These are phyloP conservation scores for Notamacropus eugenii DNA, from an alignment of 2,797 vertebrate species.

Conservation along the genomic window DNA sequence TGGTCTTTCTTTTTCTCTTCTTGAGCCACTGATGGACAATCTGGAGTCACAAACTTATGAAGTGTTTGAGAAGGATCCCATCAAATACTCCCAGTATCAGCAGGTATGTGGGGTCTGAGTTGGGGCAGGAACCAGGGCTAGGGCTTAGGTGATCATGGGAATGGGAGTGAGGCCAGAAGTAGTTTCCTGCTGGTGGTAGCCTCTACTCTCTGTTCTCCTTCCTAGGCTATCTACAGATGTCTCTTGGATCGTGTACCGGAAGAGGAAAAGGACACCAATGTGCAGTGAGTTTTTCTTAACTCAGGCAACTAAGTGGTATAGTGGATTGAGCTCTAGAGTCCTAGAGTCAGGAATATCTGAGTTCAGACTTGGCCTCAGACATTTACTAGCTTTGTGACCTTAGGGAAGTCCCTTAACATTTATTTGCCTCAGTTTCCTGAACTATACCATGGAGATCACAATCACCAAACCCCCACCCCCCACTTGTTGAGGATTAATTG, in stretches of 20 bases:
- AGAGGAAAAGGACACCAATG: slow-evolving; percentile 92
- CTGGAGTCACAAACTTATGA: slow-evolving; percentile 97
- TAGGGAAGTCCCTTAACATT: background rate
- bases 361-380: background rate
- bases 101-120: slow-evolving; percentile 85
- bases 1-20: slow-evolving; percentile 15
- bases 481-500: background rate
- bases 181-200: background rate
- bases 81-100: slow-evolving; percentile 97
- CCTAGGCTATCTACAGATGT: slow-evolving; percentile 94
- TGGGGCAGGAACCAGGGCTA: background rate
- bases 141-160: background rate
- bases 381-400: background rate
- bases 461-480: background rate
- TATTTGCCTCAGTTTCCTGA: background rate
- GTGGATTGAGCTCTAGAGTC: background rate
- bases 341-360: background rate
- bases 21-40: slow-evolving; percentile 96
- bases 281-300: slow-evolving; percentile 89
- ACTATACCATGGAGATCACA: background rate
- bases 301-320: background rate
- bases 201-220: slow-evolving; percentile 18
- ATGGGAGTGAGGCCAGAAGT: background rate
- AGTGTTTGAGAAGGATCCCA: slow-evolving; percentile 96
- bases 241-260: slow-evolving; percentile 94